Evolutionary conservation across 2,888 invertebrate species (phyloP).

Genomic region (Cheilosia pagana): DNA sequence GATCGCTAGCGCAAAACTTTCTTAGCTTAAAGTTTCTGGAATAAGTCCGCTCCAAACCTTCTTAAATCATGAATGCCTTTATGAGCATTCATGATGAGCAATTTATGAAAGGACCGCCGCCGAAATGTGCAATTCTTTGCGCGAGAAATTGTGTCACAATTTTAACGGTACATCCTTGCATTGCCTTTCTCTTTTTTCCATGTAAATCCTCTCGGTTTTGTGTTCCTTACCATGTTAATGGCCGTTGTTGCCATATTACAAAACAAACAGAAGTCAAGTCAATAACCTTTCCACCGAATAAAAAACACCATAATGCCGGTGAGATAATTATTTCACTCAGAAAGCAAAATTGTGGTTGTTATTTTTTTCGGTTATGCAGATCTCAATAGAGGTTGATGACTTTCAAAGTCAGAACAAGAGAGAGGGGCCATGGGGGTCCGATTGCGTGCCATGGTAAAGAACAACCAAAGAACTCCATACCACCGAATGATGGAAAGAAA

Average conservation of each 20-base stretch:
- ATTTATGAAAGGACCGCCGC: no score
- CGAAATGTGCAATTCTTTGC: no score
- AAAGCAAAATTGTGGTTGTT: conserved; percentile 45
- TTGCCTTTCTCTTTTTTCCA: conserved; percentile 56
- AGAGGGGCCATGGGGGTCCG: conserved; percentile 17
- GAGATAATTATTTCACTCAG: conserved; percentile 64
- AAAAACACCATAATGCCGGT: conserved; percentile 47
- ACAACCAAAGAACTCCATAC: conserved; percentile 22
- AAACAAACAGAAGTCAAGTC: conserved; percentile 38
- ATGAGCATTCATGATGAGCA: no score
- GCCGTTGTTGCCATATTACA: conserved; percentile 29
- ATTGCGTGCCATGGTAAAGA: conserved; percentile 55
- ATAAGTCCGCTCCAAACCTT: no score
- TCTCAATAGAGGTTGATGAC: conserved; percentile 70
- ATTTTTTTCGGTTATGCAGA: conserved; percentile 48
- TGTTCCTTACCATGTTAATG: neutral
- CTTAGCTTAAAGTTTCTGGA: no score
- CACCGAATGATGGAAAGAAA: conserved; percentile 29
- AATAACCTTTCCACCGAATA: conserved; percentile 42
- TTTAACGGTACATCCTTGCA: conserved; percentile 52
- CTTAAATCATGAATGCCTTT: no score
- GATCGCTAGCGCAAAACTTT: no score
- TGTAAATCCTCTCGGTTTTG: conserved; percentile 24
- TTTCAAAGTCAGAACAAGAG: conserved; percentile 27
- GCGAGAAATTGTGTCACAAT: conserved; percentile 39